Evolutionary conservation across 1,140 invertebrate species (phyloP).

Genomic region (Lepidurus apus): DNA sequence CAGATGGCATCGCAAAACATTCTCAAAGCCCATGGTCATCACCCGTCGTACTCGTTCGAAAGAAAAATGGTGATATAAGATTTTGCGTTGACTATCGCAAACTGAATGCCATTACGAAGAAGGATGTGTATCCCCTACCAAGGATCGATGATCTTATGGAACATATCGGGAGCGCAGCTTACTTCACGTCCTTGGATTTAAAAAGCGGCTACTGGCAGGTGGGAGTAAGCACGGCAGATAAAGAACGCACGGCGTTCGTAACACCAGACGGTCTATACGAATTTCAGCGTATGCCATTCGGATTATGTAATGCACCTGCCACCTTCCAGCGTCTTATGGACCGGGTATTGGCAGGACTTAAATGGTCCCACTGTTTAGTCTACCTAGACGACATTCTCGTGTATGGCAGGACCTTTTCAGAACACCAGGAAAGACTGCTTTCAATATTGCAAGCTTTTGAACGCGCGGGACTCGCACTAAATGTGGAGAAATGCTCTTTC

Average conservation of each 20-base stretch:
- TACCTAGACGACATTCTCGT: constrained; percentile 40
- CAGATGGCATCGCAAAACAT: constrained; percentile 10
- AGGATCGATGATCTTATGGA: constrained; percentile 46
- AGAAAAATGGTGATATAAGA: constrained; percentile 41
- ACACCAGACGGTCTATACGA: constrained; percentile 19
- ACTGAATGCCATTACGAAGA: constrained; percentile 43
- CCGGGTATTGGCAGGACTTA: constrained; percentile 3
- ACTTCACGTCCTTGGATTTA: constrained; percentile 46
- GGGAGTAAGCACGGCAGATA: constrained; percentile 40
- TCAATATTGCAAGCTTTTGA: constrained; percentile 38
- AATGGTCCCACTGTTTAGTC: constrained; percentile 34
- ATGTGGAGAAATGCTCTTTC: constrained; percentile 42
- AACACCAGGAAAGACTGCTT: constrained; percentile 35
- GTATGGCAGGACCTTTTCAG: not conserved
- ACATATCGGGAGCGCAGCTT: constrained; percentile 39
- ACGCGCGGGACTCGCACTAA: constrained; percentile 39
- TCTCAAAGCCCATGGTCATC: constrained; percentile 39
- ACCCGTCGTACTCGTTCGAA: constrained; percentile 41
- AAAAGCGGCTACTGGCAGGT: constrained; percentile 48
- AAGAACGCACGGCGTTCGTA: constrained; percentile 44
- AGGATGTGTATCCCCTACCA: constrained; percentile 48
- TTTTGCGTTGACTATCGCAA: constrained; percentile 47
- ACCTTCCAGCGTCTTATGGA: no score
- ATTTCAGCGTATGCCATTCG: constrained; percentile 3
- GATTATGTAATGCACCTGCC: not conserved